Percentiles rank a stretch among this genome's conserved stretches.
Evolutionary conservation across 2,888 invertebrate genomes (phyloP).

Genomic region (Lordiphosa fenestrarum): DNA sequence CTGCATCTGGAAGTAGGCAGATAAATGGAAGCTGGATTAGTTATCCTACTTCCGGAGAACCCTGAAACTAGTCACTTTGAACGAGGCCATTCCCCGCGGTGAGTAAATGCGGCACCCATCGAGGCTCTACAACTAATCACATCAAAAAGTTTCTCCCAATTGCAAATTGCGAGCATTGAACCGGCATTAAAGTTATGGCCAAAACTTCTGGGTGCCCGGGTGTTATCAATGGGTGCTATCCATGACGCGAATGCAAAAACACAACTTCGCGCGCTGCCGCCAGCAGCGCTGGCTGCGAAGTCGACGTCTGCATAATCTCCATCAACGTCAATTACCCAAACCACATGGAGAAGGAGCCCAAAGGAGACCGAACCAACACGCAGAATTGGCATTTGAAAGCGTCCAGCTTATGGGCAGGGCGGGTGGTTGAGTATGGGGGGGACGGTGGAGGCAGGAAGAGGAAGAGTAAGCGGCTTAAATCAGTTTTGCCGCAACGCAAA

Average conservation of each 20-base stretch:
- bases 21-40: too few species aligned
- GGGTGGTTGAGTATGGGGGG: conserved; percentile 8
- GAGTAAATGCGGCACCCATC: too few species aligned
- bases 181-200: conserved; percentile 2
- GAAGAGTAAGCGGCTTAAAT: conserved; percentile 68
- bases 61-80: too few species aligned
- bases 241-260: conserved; percentile 14
- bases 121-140: too few species aligned
- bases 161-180: too few species aligned
- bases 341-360: conserved; percentile 27
- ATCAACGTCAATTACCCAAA: conserved; percentile 71
- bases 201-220: not conserved
- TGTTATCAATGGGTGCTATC: conserved; percentile 16
- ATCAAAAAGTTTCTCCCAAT: too few species aligned
- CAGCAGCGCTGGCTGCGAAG: conserved; percentile 10
- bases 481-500: conserved; percentile 48
- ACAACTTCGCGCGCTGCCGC: conserved; percentile 2
- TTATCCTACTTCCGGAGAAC: too few species aligned
- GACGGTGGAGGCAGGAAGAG: conserved; percentile 4
- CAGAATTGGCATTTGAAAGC: conserved; percentile 45
- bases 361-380: conserved; percentile 20
- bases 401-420: conserved; percentile 14
- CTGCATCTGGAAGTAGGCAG: too few species aligned
- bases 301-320: conserved; percentile 54
- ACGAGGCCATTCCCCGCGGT: too few species aligned